Conservation (phyloP, 37 sponge, comb jelly and placozoan genomes). For the Tethya wilhelma region DNA sequence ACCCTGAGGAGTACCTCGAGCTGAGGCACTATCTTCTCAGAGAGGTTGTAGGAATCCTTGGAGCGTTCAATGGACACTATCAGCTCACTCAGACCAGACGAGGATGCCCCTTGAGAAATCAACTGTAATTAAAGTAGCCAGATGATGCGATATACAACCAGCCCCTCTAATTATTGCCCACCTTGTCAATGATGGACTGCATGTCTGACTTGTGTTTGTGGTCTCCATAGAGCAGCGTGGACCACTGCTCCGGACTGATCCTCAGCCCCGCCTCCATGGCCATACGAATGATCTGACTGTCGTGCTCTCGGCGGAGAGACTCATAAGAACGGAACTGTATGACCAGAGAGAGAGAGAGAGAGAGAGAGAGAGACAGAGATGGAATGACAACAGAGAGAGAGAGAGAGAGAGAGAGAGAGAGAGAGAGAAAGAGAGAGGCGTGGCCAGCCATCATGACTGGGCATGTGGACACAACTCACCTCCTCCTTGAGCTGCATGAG, state of each 20-base stretch:
- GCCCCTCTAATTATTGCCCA: neutral
- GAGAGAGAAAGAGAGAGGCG: neutral
- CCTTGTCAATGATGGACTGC: conserved; percentile 99
- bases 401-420: neutral
- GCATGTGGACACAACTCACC: too few species aligned
- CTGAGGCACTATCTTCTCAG: conserved; percentile 60
- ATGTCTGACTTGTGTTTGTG: conserved; percentile 91
- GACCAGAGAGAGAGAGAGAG: neutral
- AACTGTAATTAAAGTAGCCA: conserved; percentile 23
- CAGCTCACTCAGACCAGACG: conserved; percentile 71
- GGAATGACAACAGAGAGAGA: neutral
- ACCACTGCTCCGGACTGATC: conserved; percentile 95
- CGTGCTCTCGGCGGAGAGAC: conserved; percentile 88
- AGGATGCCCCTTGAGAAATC: conserved; percentile 50
- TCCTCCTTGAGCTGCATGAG: conserved; percentile 96
- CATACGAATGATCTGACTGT: conserved; percentile 93
- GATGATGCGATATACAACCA: neutral
- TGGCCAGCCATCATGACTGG: too few species aligned
- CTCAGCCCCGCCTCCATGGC: conserved; percentile 95
- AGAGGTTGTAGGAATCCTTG: conserved; percentile 66
- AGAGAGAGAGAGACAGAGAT: neutral
- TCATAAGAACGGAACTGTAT: conserved; percentile 86
- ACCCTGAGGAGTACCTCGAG: conserved; percentile 56
- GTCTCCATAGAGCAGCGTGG: conserved; percentile 87
- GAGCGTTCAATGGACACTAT: conserved; percentile 65